Evolutionary conservation across 2,888 invertebrate species (phyloP), one percentile per base, ranked within the genome.

Genomic region (Hydrotaea cyrtoneurina): DNA sequence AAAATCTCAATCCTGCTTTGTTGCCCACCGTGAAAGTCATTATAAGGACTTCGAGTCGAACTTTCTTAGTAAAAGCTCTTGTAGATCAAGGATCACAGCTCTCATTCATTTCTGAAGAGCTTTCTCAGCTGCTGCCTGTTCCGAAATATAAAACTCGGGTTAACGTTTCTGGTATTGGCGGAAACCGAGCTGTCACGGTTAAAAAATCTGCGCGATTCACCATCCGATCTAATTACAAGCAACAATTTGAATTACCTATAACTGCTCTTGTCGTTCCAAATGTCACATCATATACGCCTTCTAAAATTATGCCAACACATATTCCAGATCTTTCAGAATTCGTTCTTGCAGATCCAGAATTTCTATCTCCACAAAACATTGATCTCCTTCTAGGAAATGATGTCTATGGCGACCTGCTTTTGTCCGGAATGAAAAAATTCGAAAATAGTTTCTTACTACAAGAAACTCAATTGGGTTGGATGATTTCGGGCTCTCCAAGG

Each of bases 391-490:
- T 83, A 11, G 83, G 76, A 15, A 62, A 46, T 62, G 77, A 78
- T 8, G 53, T 83, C 2, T 80, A n/a, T n/a, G n/a, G n/a, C n/a
- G n/a, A 80, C 31, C 71, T 78, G n/a, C 55, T 75, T 21, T 36
- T 78, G 39, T 46, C n/a, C n/a, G n/a, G n/a, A n/a, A n/a, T n/a
- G n/a, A 80, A 80, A 21, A 85, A 77, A 17, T 76, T 62, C 46
- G 57, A 81, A 57, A 80, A 80, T 8, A 39, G 77, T 59, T 23
- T 84, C 19, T 19, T 76, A 0, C 31, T 85, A 17, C 81, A 81
- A 78, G 76, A 77, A 77, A 85, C 82, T 0, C n/a, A 76, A 73
- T 81, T 81, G 57, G 84, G 81, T 3, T 81, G 84, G 76, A 78
- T 78, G n/a, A 59, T 82, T 4, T 82, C 82, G 0, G 78, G 82